A percentile compares a stretch with the other conserved stretches of the same genome.
These are phyloP conservation scores for Leptinotarsa undecemlineata DNA, from an alignment of 1,140 invertebrate genomes.

Conservation along the genomic window DNA sequence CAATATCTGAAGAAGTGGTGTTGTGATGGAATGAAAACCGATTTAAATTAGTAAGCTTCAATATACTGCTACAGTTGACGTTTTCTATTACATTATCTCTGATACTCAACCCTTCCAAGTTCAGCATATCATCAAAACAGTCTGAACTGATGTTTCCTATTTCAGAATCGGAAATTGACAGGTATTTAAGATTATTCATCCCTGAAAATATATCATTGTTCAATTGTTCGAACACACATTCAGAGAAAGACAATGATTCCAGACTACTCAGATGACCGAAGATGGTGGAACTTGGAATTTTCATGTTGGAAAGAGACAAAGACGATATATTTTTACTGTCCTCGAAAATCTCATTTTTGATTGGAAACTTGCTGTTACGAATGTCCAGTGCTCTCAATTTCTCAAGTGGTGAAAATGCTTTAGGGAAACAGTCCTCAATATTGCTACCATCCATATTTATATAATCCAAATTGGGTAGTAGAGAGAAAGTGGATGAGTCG, in stretches of 20 bases:
- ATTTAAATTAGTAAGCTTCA: neutral
- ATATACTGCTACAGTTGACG: neutral
- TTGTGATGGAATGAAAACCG: conserved; percentile 14
- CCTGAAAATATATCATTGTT: conserved; percentile 9
- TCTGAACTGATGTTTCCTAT: neutral
- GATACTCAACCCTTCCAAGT: conserved; percentile 14
- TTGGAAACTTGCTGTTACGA: conserved; percentile 6
- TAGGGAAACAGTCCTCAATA: conserved; percentile 5
- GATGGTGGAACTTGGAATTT: neutral
- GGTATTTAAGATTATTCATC: neutral
- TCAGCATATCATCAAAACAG: neutral
- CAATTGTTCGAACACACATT: neutral
- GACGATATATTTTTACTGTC: conserved; percentile 5
- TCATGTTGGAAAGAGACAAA: neutral
- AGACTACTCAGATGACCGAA: conserved; percentile 4
- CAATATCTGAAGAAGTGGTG: conserved; percentile 1
- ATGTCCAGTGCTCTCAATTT: conserved; percentile 13
- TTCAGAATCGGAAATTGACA: conserved; percentile 4
- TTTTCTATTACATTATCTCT: conserved; percentile 14
- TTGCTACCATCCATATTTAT: conserved; percentile 3
- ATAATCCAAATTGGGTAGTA: conserved; percentile 6
- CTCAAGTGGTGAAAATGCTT: neutral
- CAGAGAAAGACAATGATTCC: neutral
- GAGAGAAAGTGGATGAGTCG: conserved; percentile 5
- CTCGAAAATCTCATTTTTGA: conserved; percentile 2